Evolutionary conservation across 2,113 vertebrate genomes (phyloP).

Genomic region (Lynx canadensis): DNA sequence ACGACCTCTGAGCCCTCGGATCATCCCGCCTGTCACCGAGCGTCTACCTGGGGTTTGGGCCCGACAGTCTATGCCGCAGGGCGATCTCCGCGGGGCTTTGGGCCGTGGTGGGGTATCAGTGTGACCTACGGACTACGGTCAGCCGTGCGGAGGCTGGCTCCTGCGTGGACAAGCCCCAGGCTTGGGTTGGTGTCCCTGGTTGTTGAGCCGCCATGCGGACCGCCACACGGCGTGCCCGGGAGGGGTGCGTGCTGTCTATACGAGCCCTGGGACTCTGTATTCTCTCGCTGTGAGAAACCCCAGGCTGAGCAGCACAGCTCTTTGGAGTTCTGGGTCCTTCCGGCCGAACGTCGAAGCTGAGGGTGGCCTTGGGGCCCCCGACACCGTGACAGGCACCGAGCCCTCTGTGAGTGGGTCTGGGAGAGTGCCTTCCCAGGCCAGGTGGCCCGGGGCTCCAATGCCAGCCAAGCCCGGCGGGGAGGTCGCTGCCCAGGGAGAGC

Average conservation of each 20-base stretch:
- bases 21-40: not conserved
- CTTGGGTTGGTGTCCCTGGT: not conserved
- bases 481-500: not conserved
- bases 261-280: not conserved
- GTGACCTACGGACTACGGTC: not conserved
- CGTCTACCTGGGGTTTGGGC: not conserved
- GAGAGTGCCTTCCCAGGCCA: not conserved
- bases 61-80: not conserved
- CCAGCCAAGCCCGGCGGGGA: not conserved
- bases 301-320: not conserved
- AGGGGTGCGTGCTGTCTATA: not conserved
- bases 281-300: not conserved
- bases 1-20: not conserved
- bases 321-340: not conserved
- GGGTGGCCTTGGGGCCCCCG: not conserved
- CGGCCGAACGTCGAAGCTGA: not conserved
- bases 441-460: rapidly evolving
- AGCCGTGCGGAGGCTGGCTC: not conserved
- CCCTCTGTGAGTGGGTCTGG: too few relatives aligned
- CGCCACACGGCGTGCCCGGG: not conserved
- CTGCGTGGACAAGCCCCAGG: not conserved
- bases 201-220: rapidly evolving
- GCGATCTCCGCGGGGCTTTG: not conserved
- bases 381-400: not conserved
- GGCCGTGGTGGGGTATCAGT: too few relatives aligned